These are phyloP conservation scores for Micropoecilia bifurca DNA, from an alignment of 2,797 vertebrate species.

Conservation along the genomic window DNA sequence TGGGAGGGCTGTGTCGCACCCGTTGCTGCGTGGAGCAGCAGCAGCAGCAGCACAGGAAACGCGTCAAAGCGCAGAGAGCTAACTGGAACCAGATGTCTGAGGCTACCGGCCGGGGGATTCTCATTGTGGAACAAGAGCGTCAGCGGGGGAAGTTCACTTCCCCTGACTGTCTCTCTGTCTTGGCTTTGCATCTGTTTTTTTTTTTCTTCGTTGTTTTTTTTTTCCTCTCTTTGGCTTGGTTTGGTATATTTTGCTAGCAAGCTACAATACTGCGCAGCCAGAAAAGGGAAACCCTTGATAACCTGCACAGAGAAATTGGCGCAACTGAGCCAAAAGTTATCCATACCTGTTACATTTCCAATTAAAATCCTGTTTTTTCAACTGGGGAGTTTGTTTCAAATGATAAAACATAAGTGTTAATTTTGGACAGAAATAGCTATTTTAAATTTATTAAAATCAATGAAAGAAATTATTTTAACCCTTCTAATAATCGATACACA, in stretches of 20 bases:
- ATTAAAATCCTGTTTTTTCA: not conserved
- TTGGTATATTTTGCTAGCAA: conserved; percentile 27
- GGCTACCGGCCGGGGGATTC: conserved; percentile 82
- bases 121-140: conserved; percentile 83
- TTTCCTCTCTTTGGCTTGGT: conserved; percentile 43
- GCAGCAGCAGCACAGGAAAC: conserved; percentile 79
- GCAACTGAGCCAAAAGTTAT: not conserved
- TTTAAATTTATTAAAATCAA: not conserved
- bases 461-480: not conserved
- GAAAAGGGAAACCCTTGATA: not conserved
- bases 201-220: conserved; percentile 47
- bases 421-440: not conserved
- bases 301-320: not conserved
- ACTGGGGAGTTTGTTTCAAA: not conserved
- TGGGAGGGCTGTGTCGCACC: conserved; percentile 76
- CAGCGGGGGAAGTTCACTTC: conserved; percentile 73
- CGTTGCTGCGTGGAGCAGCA: conserved; percentile 67
- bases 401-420: not conserved
- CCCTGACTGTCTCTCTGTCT: conserved; percentile 57
- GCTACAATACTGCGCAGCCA: conserved; percentile 4
- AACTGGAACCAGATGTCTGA: conserved; percentile 87
- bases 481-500: not conserved
- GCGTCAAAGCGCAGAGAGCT: conserved; percentile 80
- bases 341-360: not conserved
- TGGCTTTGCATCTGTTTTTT: conserved; percentile 43